A percentile compares a stretch with the other conserved stretches of the same genome.
Conservation (phyloP, 2,888 invertebrate species). For the Phaonia tiefii region DNA sequence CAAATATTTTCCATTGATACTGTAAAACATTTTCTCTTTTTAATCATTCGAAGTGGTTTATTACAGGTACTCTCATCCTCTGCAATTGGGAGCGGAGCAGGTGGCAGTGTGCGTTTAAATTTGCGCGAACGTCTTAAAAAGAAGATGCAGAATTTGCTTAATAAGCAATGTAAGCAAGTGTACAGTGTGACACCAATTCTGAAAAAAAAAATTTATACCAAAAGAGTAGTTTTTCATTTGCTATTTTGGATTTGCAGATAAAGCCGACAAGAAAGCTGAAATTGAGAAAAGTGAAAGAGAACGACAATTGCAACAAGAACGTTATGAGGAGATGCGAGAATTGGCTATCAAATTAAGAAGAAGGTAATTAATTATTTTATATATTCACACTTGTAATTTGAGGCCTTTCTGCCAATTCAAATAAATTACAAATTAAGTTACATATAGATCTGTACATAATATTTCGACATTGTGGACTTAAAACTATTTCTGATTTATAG, state of each 20-base stretch:
- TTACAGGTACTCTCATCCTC: conserved; percentile 74
- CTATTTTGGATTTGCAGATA: conserved; percentile 83
- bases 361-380: conserved; percentile 83
- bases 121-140: conserved; percentile 94
- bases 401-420: no score
- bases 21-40: conserved; percentile 56
- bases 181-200: conserved; percentile 58
- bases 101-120: conserved; percentile 80
- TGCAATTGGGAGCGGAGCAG: conserved; percentile 72
- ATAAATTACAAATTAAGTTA: no score
- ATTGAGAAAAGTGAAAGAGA: conserved; percentile 91
- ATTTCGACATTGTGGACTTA: neutral
- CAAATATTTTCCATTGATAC: conserved; percentile 14
- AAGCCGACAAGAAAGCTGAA: conserved; percentile 96
- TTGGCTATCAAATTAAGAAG: conserved; percentile 92
- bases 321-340: conserved; percentile 95
- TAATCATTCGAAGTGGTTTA: conserved; percentile 72
- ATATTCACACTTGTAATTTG: no score
- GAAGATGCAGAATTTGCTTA: conserved; percentile 94
- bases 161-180: conserved; percentile 87
- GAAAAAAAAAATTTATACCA: neutral
- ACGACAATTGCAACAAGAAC: conserved; percentile 91
- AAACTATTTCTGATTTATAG: conserved; percentile 79
- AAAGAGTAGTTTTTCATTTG: neutral
- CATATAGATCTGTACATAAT: no score